Base-by-base conservation (phyloP, 1,140 invertebrate species). In the Drosophila sp. region DNA sequence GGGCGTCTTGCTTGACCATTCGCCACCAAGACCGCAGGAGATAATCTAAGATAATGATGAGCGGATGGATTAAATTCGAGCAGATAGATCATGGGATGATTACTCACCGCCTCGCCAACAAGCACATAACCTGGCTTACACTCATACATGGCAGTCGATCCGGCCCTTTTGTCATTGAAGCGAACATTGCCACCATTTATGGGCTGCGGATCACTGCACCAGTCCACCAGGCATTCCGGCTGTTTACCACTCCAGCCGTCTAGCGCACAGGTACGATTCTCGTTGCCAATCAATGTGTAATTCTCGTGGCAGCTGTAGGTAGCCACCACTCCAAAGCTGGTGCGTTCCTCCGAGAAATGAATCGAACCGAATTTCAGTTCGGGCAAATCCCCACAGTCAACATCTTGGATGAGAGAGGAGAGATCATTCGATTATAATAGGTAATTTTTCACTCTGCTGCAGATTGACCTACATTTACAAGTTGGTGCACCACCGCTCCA, bases 41-140 rank as follows among this genome's bases (percentile, higher is more conserved):
- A 97, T 93, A 33, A 95, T 94, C 96, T 97, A 63, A 68, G 92
- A 44, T 1, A 8, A 33, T n/a, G 57, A 70, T 66, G 70, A 72
- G 10, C 27, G 1, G 60, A 50, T 27, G 38, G 74, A 25, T 1
- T 30, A n/a, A 10, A 27, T 1, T 4, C 54, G 10, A 4, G 0
- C 0, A 3, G 1, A 4, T 17, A 38, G 2, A 6, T 17, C 4
- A 3, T 32, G 1, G 4, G 2, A 29, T 17, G 7, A 11, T 61
- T 0, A 84, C 94, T 93, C 91, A 97, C 95, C 76, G 95, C 94
- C 82, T 96, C 94, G 54, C 98, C 98, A 60, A 96, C 95, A 1
- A 98, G 93, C 38, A 97, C 96, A 90, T 97, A 97, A 30, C 97
- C 97, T 72, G 95, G 94, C 75, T 97, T 94, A 83, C 97, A 98